A percentile compares a stretch with the other conserved stretches of the same genome.
Evolutionary conservation across 2,888 invertebrate species (phyloP).

Genomic region (Meandrusa payeni): DNA sequence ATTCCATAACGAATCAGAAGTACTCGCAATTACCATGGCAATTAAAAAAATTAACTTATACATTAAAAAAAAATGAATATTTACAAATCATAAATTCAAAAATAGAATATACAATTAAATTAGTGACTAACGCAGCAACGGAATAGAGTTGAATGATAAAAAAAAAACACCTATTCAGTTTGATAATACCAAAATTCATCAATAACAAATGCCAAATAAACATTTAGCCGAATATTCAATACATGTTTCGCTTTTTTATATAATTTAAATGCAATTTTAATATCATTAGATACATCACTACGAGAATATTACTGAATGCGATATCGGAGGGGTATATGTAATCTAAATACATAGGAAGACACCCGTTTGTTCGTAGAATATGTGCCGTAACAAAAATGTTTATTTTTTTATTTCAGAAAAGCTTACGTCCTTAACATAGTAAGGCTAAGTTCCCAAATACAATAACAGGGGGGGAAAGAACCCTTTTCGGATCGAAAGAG

Average conservation of each 20-base stretch:
- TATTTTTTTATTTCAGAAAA: no score
- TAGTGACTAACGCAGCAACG: conserved; percentile 71
- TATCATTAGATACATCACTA: conserved; percentile 32
- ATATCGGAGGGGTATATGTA: conserved; percentile 63
- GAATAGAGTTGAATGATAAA: conserved; percentile 55
- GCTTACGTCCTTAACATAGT: no score
- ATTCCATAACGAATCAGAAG: conserved; percentile 61
- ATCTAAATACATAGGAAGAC: no score
- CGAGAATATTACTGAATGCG: conserved; percentile 35
- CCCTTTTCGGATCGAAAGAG: no score
- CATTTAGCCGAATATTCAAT: conserved; percentile 42
- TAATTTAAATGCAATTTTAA: conserved; percentile 50
- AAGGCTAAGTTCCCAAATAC: no score
- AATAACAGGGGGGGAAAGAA: no score
- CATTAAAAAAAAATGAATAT: conserved; percentile 59
- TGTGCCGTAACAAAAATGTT: no score
- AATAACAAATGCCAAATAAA: conserved; percentile 35
- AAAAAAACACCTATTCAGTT: conserved; percentile 56
- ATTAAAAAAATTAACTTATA: conserved; percentile 70
- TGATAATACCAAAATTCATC: conserved; percentile 50
- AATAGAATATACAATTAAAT: conserved; percentile 77
- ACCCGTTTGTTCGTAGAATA: no score
- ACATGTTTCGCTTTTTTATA: conserved; percentile 28
- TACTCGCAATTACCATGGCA: conserved; percentile 74
- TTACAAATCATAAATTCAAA: conserved; percentile 71